These are phyloP conservation scores for Spodoptera litura DNA, from an alignment of 1,140 invertebrate species.

Conservation along the genomic window DNA sequence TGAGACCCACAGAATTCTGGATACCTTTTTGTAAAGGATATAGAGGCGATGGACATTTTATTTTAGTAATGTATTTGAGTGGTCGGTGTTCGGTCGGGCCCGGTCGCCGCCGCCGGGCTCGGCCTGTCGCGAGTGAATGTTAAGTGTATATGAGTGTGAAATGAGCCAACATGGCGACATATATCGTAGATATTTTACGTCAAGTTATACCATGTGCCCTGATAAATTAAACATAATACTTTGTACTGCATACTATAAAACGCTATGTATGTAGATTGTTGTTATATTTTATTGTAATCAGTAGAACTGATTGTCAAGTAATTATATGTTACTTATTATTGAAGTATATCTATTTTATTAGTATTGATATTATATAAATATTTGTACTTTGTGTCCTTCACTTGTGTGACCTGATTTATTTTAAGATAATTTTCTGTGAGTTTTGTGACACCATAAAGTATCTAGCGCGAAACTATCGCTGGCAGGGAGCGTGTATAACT, in stretches of 20 bases:
- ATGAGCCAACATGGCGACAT: conserved; percentile 44
- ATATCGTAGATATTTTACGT: conserved; percentile 69
- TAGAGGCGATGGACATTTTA: conserved; percentile 42
- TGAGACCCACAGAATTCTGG: conserved; percentile 60
- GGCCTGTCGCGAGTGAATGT: conserved; percentile 18
- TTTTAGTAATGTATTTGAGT: conserved; percentile 51
- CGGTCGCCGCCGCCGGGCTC: conserved; percentile 38
- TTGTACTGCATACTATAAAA: conserved; percentile 54
- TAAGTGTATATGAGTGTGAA: conserved; percentile 52
- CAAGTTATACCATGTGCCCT: conserved; percentile 61
- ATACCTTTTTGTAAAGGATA: conserved; percentile 65
- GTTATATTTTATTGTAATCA: conserved; percentile 56
- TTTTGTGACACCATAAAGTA: conserved; percentile 61
- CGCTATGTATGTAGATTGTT: conserved; percentile 57
- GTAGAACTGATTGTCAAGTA: conserved; percentile 59
- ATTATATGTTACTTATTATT: conserved; percentile 53
- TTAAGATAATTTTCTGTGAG: conserved; percentile 78
- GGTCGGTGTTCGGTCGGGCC: conserved; percentile 17
- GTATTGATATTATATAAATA: conserved; percentile 62
- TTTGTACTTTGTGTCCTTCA: conserved; percentile 71
- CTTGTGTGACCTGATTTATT: conserved; percentile 84
- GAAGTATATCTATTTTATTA: conserved; percentile 62
- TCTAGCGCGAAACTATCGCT: conserved; percentile 56
- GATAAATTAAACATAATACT: conserved; percentile 59
- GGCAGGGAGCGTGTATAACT: conserved; percentile 65